Conservation (phyloP, 2,113 vertebrate genomes). For the Sander lucioperca region DNA sequence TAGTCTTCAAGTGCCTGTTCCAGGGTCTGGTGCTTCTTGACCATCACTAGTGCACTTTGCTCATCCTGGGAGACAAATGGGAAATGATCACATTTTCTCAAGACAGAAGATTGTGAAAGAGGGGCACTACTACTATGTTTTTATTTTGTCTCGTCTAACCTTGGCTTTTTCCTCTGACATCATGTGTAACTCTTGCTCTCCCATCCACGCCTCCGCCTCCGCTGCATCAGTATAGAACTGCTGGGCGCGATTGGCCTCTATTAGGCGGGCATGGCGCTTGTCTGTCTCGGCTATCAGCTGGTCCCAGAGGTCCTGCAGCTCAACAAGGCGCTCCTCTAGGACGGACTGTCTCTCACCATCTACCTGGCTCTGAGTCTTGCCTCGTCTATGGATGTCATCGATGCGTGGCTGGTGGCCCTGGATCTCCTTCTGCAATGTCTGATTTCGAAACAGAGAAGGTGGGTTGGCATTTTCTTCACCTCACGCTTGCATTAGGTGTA, state of each 20-base stretch:
- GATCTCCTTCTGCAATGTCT: slow-evolving; percentile 96
- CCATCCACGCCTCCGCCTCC: slow-evolving; percentile 96
- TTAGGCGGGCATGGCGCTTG: slow-evolving; percentile 85
- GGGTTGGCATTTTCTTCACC: neutral
- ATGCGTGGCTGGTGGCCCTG: slow-evolving; percentile 95
- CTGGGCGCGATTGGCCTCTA: slow-evolving; percentile 89
- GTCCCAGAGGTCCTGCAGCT: slow-evolving; percentile 88
- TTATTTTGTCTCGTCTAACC: slow-evolving; percentile 72
- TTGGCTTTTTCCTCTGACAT: slow-evolving; percentile 96
- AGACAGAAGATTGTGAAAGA: neutral
- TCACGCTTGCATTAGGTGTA: neutral
- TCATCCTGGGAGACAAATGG: slow-evolving; percentile 86
- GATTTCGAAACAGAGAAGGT: neutral
- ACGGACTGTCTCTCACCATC: slow-evolving; percentile 81
- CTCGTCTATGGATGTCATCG: slow-evolving; percentile 88
- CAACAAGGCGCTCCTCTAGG: slow-evolving; percentile 83
- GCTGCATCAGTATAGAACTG: slow-evolving; percentile 93
- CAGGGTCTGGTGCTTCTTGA: slow-evolving; percentile 92
- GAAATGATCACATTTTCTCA: neutral
- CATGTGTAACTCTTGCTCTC: slow-evolving; percentile 96
- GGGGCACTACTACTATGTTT: neutral
- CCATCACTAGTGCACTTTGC: slow-evolving; percentile 91
- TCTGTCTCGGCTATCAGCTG: slow-evolving; percentile 88
- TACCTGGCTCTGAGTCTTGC: slow-evolving; percentile 75
- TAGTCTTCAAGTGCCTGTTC: slow-evolving; percentile 94